phyloP scores from a whole-genome alignment of 92 coral and sea anemone species.

The Actinernus sp. region DNA sequence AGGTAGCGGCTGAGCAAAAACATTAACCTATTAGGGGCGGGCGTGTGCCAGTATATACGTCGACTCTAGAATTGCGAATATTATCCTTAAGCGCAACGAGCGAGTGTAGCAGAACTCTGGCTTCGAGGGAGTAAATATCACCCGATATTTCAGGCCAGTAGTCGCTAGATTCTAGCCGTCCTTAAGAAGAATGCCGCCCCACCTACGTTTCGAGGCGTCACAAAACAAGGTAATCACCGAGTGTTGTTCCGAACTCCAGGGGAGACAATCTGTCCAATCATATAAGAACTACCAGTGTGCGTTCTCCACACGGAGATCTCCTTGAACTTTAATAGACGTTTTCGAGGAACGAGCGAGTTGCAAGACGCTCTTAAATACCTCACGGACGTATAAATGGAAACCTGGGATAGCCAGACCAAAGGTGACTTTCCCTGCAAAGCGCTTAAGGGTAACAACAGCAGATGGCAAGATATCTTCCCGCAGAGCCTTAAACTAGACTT shows the following conservation, averaged over 20 bases:
- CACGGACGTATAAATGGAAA: no score
- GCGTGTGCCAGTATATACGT: slow-evolving; percentile 51
- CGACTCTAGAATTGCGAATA: no score
- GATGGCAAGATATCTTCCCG: no score
- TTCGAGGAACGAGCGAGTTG: slow-evolving; percentile 15
- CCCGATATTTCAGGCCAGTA: slow-evolving; percentile 6
- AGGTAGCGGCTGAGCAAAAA: slow-evolving; percentile 56
- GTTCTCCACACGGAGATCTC: slow-evolving; percentile 23
- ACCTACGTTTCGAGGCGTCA: slow-evolving; percentile 13
- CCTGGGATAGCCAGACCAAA: slow-evolving; percentile 61
- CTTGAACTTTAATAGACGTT: slow-evolving; percentile 10
- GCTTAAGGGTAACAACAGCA: no score
- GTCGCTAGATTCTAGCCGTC: slow-evolving; percentile 11
- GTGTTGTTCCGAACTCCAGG: no score
- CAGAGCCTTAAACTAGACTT: slow-evolving; percentile 6
- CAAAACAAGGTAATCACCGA: slow-evolving; percentile 1
- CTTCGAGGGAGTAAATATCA: slow-evolving; percentile 17
- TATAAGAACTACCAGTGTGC: slow-evolving; percentile 29
- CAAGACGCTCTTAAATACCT: slow-evolving; percentile 24
- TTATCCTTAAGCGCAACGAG: no score
- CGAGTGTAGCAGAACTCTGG: no score
- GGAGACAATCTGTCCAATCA: slow-evolving; percentile 6
- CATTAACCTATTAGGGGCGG: slow-evolving; percentile 19
- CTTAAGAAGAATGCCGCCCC: slow-evolving; percentile 24
- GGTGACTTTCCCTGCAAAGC: no score